phyloP scores from a whole-genome alignment of 2,888 invertebrate species.

The Coelogynopora nodosa region DNA sequence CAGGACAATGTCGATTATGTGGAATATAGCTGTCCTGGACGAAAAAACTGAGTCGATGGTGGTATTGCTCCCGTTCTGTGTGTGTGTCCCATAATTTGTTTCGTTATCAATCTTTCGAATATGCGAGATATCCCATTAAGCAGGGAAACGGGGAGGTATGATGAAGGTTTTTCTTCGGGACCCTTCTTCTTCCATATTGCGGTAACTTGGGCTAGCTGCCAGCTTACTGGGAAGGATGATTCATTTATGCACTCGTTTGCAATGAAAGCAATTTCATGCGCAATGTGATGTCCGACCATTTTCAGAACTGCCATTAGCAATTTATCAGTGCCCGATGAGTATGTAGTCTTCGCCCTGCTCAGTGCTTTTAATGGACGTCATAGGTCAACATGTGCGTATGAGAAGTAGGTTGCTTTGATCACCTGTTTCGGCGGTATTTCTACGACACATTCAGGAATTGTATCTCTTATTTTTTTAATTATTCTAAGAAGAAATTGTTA shows the following conservation, averaged over 20 bases:
- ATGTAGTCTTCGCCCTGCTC: not conserved
- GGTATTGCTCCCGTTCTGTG: not conserved
- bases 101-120: not conserved
- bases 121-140: not conserved
- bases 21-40: constrained; percentile 1
- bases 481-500: not conserved
- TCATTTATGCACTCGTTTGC: constrained; percentile 9
- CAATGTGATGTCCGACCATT: constrained; percentile 19
- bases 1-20: constrained; percentile 31
- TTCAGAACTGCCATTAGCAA: constrained; percentile 3
- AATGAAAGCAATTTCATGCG: constrained; percentile 25
- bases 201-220: constrained; percentile 19
- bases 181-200: constrained; percentile 24
- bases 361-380: not conserved
- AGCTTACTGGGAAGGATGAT: constrained; percentile 8
- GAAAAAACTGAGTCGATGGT: not conserved
- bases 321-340: constrained; percentile 2
- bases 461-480: not conserved
- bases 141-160: not conserved
- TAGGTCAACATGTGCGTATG: not conserved
- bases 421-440: constrained; percentile 2
- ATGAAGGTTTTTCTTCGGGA: not conserved
- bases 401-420: not conserved
- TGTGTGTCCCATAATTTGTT: constrained; percentile 6
- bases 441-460: constrained; percentile 25